These are phyloP conservation scores for Echinometra lucunter DNA, from an alignment of 53 echinoderm and acorn worm genomes.

Conservation along the genomic window DNA sequence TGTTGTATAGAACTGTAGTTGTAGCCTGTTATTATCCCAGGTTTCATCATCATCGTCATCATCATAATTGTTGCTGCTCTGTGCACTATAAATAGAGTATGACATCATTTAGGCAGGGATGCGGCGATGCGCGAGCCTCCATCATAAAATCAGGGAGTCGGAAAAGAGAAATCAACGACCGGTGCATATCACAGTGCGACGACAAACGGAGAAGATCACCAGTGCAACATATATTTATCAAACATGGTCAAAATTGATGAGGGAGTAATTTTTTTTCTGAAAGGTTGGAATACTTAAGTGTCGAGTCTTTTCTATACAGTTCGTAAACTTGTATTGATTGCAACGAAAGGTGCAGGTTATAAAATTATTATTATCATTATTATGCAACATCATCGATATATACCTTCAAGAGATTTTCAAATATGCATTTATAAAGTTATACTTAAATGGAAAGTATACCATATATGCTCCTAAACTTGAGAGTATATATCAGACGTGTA, in stretches of 20 bases:
- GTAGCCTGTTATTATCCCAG: background rate
- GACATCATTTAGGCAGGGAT: background rate
- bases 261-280: background rate
- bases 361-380: no score
- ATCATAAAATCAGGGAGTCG: no score
- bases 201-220: background rate
- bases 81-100: constrained; percentile 33
- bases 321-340: background rate
- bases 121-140: background rate
- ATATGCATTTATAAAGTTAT: no score
- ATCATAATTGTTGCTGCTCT: background rate
- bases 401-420: no score
- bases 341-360: no score
- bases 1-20: background rate
- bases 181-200: background rate
- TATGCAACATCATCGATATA: no score
- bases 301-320: background rate
- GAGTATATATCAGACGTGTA: no score
- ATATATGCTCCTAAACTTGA: no score
- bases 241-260: background rate
- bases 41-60: background rate
- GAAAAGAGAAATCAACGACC: constrained; percentile 43
- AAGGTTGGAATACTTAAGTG: background rate
- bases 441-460: no score
- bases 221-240: background rate